Evolutionary conservation across 2,797 vertebrate species (phyloP), one percentile per base, ranked within the genome.

Genomic region (Urocyon cinereoargenteus): DNA sequence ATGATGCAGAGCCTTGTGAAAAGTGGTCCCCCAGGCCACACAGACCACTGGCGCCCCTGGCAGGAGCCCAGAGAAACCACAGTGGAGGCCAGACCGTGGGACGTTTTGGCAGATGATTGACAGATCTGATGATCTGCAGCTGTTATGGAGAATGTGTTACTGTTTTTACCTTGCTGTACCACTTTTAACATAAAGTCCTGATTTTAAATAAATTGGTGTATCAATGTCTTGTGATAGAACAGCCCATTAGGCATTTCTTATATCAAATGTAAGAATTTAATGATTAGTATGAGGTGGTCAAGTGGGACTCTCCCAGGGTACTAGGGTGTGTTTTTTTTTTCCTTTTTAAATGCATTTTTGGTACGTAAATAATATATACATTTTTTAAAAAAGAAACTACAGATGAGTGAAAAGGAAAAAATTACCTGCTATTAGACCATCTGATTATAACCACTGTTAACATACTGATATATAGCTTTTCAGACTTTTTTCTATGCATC

Each of bases 121-220:
- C 66, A 86, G 86, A 77, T 95, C 34, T 94, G 89, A 98, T 75
- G 68, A 96, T 96, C 86, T 9, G 95, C 98, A 98, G 98, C 98
- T 98, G 97, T 45, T 45, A 45, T 98, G 97, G 97, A 92, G 85
- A 40, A 97, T 84, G 96, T 96, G 96, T 95, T 94, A 92, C 97
- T 98, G 97, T 98, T 98, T 99, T 98, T 98, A 97, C 97, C 98
- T 98, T 97, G 92, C 95, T 98, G 98, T 98, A 91, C 96, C 97
- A 97, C 98, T 96, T 97, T 98, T 90, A 95, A 95, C 79, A 96
- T 90, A 66, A 86, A 72, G 12, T 98, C 98, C 98, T 98, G 98
- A 97, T 96, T 97, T 96, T 89, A 96, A 98, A 98, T 98, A 97
- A 95, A 93, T 96, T 96, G 90, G 96, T 87, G 91, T 97, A 96